Percentiles rank a stretch among this genome's conserved stretches.
Conservation (phyloP, 2,888 invertebrate species). For the Amphiduros pacificus region DNA sequence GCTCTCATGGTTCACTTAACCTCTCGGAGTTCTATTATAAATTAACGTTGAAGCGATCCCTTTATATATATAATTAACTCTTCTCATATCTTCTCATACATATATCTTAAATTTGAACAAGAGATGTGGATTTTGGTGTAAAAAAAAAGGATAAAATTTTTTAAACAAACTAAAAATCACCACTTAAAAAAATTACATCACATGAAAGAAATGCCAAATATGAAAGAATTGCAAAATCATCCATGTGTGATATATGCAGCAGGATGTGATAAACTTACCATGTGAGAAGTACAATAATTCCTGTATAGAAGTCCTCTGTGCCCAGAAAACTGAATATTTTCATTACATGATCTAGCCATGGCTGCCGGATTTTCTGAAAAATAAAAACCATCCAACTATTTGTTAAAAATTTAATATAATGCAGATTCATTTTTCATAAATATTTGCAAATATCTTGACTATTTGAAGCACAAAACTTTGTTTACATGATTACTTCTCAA, state of each 20-base stretch:
- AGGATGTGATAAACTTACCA: constrained; percentile 4
- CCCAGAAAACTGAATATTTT: constrained; percentile 10
- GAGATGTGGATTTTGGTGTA: background rate
- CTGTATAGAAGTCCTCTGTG: constrained; percentile 14
- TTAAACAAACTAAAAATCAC: background rate
- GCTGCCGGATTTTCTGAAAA: constrained; percentile 9
- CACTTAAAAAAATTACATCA: background rate
- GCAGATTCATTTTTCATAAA: too few relatives aligned
- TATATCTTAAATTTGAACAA: too few relatives aligned
- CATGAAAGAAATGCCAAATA: background rate
- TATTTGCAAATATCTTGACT: too few relatives aligned
- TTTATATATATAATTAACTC: too few relatives aligned
- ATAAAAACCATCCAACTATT: too few relatives aligned
- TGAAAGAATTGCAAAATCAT: background rate
- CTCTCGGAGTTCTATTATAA: too few relatives aligned
- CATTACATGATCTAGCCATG: constrained; percentile 9
- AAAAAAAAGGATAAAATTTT: background rate
- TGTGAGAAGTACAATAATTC: constrained; percentile 4
- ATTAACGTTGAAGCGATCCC: too few relatives aligned
- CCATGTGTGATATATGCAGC: background rate
- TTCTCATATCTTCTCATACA: too few relatives aligned
- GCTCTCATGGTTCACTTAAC: too few relatives aligned
- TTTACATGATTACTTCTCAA: too few relatives aligned
- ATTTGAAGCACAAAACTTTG: too few relatives aligned
- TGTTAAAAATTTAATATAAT: too few relatives aligned